Percentiles rank a stretch among this genome's conserved stretches.
phyloP scores from a whole-genome alignment of 2,888 invertebrate genomes.

The Zaprionus bogoriensis region DNA sequence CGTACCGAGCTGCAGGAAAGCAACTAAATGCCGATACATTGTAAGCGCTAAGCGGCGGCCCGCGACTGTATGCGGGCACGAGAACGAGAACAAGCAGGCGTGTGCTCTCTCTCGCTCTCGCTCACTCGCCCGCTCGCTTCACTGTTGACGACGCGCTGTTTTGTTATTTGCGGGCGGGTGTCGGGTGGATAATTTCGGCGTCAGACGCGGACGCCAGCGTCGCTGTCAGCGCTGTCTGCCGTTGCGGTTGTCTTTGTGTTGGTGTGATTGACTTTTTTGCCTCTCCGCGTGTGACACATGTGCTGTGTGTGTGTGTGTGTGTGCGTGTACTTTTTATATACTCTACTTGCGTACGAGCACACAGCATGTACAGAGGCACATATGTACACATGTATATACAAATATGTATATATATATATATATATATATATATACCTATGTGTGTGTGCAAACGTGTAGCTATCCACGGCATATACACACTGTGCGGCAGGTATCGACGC shows the following conservation, averaged over 20 bases:
- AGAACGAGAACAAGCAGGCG: slow-evolving; percentile 2
- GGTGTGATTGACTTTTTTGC: slow-evolving; percentile 68
- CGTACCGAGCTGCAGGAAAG: slow-evolving; percentile 23
- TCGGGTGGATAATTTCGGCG: slow-evolving; percentile 35
- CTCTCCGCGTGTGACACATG: slow-evolving; percentile 68
- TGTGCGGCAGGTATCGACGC: neutral
- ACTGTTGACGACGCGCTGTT: slow-evolving; percentile 48
- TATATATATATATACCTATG: slow-evolving; percentile 1
- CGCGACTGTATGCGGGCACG: slow-evolving; percentile 13
- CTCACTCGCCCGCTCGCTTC: slow-evolving; percentile 10
- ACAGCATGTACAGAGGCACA: slow-evolving; percentile 5
- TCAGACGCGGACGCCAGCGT: slow-evolving; percentile 22
- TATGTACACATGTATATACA: neutral
- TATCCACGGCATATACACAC: slow-evolving; percentile 8
- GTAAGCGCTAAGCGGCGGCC: neutral
- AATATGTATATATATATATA: neutral
- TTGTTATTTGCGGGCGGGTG: slow-evolving; percentile 76
- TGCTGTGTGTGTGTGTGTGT: slow-evolving; percentile 5
- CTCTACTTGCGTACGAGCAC: neutral
- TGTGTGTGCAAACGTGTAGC: neutral
- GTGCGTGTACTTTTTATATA: neutral
- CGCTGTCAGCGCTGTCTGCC: slow-evolving; percentile 10
- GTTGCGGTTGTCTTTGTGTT: slow-evolving; percentile 52
- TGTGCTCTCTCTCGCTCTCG: neutral
- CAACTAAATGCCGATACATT: slow-evolving; percentile 59